Percentiles rank a stretch among this genome's conserved stretches.
These are phyloP conservation scores for Probosciger aterrimus DNA, from an alignment of 2,113 vertebrate species.

Conservation along the genomic window DNA sequence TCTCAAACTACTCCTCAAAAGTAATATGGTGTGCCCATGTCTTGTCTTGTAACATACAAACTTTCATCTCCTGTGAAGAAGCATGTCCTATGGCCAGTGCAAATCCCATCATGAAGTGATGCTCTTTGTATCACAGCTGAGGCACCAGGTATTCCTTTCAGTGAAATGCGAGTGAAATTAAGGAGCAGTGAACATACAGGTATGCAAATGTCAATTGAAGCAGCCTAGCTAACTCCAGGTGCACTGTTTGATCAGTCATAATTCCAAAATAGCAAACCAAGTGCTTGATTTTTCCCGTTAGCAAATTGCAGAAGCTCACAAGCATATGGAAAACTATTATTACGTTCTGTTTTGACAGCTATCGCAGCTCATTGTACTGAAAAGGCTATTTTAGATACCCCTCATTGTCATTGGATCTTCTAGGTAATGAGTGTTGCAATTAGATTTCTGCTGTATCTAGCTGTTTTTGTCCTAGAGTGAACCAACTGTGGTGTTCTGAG, in stretches of 20 bases:
- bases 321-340: neutral
- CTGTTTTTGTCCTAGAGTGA: neutral
- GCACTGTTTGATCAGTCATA: accelerated
- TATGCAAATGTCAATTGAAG: neutral
- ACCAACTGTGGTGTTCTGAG: neutral
- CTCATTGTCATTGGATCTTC: neutral
- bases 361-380: neutral
- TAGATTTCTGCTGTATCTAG: neutral
- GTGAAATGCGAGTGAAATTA: neutral
- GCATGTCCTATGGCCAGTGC: neutral
- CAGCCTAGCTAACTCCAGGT: neutral
- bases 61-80: neutral
- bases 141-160: neutral
- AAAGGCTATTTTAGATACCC: neutral
- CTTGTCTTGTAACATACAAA: neutral
- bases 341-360: neutral
- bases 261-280: neutral
- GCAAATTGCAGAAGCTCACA: neutral
- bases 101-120: neutral
- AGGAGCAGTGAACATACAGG: neutral
- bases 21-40: neutral
- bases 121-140: neutral
- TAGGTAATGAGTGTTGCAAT: neutral
- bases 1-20: neutral
- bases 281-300: neutral